These are phyloP conservation scores for Scaptomyza parva DNA, from an alignment of 2,888 invertebrate genomes.

Conservation along the genomic window DNA sequence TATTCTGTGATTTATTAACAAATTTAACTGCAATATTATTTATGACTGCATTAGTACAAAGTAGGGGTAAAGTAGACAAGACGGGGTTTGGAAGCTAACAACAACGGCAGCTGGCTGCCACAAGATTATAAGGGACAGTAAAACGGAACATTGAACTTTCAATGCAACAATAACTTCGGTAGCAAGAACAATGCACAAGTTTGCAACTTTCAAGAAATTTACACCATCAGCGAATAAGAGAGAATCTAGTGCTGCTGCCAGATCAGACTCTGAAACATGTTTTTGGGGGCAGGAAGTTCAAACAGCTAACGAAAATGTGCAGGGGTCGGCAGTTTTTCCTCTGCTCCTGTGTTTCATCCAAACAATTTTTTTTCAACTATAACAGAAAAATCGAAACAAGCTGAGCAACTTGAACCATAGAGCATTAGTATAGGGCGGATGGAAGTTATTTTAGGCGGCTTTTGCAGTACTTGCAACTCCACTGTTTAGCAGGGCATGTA, in stretches of 20 bases:
- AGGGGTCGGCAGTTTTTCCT: conserved; percentile 63
- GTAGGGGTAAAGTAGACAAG: conserved; percentile 18
- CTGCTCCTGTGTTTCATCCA: conserved; percentile 57
- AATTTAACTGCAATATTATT: conserved; percentile 70
- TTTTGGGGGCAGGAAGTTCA: conserved; percentile 55
- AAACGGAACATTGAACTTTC: conserved; percentile 60
- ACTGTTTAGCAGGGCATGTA: conserved; percentile 54
- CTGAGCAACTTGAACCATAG: conserved; percentile 61
- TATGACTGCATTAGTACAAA: conserved; percentile 39
- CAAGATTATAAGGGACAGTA: conserved; percentile 40
- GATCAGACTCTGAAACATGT: conserved; percentile 28
- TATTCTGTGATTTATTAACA: conserved; percentile 69
- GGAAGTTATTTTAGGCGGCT: conserved; percentile 24
- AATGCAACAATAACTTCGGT: conserved; percentile 40
- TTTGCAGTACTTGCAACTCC: conserved; percentile 56
- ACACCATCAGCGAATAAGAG: conserved; percentile 79
- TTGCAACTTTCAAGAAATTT: conserved; percentile 78
- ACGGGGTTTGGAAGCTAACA: conserved; percentile 27
- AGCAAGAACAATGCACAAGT: conserved; percentile 70
- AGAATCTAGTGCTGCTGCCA: conserved; percentile 30
- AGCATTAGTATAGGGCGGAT: conserved; percentile 47
- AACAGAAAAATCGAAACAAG: conserved; percentile 71
- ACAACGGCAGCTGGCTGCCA: conserved; percentile 37
- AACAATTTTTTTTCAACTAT: conserved; percentile 78
- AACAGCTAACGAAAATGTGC: conserved; percentile 74